These are phyloP conservation scores for Adrianichthys oophorus DNA, from an alignment of 2,797 vertebrate species.

Conservation along the genomic window DNA sequence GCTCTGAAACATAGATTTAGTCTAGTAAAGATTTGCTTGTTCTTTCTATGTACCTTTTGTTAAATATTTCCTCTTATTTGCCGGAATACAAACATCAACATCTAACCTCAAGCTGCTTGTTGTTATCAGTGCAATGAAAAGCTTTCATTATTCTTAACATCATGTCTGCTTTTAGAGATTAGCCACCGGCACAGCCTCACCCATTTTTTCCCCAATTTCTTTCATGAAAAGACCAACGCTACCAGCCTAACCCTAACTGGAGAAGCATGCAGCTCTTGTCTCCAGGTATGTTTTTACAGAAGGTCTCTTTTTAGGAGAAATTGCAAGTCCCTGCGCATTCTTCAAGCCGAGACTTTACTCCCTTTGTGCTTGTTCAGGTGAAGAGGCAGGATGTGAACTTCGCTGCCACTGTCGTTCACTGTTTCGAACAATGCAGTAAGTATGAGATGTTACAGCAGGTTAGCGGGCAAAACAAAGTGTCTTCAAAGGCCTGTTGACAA, in stretches of 20 bases:
- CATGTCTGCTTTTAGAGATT: background rate
- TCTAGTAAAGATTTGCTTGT: background rate
- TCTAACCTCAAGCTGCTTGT: background rate
- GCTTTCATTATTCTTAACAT: background rate
- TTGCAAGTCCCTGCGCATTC: background rate
- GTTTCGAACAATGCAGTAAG: slow-evolving; percentile 66
- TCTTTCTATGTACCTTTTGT: background rate
- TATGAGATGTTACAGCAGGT: slow-evolving; percentile 3
- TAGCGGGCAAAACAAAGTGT: background rate
- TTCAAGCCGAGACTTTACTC: background rate
- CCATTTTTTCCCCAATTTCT: background rate
- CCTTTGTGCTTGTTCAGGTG: slow-evolving; percentile 54
- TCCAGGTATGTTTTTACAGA: slow-evolving; percentile 60
- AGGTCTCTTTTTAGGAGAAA: no score
- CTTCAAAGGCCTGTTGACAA: no score
- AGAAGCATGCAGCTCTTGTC: slow-evolving; percentile 53
- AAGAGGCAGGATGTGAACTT: slow-evolving; percentile 66
- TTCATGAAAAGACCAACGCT: slow-evolving; percentile 51
- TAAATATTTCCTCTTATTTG: slow-evolving; percentile 2
- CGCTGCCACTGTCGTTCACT: slow-evolving; percentile 52
- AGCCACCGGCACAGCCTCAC: background rate
- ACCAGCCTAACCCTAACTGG: slow-evolving; percentile 40
- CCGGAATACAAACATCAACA: rapidly evolving
- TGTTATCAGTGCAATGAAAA: background rate
- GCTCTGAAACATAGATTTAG: background rate